Percentiles rank a stretch among this genome's conserved stretches.
These are phyloP conservation scores for Phania funesta DNA, from an alignment of 2,888 invertebrate genomes.

Conservation along the genomic window DNA sequence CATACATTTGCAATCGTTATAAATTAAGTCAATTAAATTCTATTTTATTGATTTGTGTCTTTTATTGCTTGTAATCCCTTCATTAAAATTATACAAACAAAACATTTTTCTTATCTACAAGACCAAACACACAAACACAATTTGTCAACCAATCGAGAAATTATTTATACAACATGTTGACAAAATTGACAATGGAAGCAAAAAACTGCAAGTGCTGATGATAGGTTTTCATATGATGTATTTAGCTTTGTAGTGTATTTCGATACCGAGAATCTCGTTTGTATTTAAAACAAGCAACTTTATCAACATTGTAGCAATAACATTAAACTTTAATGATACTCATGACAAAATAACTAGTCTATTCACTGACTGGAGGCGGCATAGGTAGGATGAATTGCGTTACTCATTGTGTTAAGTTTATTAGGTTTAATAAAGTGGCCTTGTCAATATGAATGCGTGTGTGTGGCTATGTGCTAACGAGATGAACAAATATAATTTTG, in stretches of 20 bases:
- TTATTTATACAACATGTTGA: background rate
- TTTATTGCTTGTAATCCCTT: background rate
- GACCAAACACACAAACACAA: background rate
- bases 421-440: background rate
- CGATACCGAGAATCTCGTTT: slow-evolving; percentile 12
- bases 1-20: background rate
- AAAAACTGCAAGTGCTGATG: background rate
- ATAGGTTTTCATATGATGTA: background rate
- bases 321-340: slow-evolving; percentile 6
- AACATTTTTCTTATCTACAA: background rate
- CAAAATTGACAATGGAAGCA: background rate
- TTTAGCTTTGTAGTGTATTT: background rate
- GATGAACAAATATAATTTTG: no score
- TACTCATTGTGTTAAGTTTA: background rate
- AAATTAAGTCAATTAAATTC: slow-evolving; percentile 3
- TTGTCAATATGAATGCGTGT: no score
- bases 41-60: background rate
- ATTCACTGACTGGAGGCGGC: background rate
- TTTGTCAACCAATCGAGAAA: background rate
- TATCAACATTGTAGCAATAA: background rate
- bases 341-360: background rate
- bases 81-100: background rate
- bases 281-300: background rate
- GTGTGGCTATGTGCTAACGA: no score
- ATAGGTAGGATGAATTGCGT: no score